phyloP scores from a whole-genome alignment of 2,113 vertebrate genomes.

The Climacteris rufus region DNA sequence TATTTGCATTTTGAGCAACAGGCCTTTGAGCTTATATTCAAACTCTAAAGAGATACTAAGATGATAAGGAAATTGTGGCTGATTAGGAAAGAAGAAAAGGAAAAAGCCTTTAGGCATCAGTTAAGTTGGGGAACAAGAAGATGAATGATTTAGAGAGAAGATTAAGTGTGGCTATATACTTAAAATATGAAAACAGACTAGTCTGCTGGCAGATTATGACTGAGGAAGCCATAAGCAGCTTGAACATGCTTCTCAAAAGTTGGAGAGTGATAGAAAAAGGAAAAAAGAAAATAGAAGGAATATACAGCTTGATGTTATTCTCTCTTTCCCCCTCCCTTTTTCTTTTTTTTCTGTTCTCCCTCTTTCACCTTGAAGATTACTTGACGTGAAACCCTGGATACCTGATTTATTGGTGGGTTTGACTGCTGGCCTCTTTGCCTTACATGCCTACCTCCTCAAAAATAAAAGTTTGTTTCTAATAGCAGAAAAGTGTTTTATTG shows the following conservation, averaged over 20 bases:
- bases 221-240: background rate
- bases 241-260: background rate
- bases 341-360: fast-evolving
- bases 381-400: background rate
- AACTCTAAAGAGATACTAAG: background rate
- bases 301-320: background rate
- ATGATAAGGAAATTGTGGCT: background rate
- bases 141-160: background rate
- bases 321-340: background rate
- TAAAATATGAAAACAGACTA: background rate
- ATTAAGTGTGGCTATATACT: background rate
- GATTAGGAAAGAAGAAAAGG: background rate
- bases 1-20: background rate
- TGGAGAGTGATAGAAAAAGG: background rate
- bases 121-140: background rate
- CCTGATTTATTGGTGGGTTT: background rate
- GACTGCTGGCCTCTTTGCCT: background rate
- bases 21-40: background rate
- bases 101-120: background rate
- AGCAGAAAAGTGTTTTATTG: background rate
- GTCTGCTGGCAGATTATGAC: background rate
- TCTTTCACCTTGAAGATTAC: background rate
- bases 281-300: background rate
- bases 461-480: background rate
- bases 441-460: background rate